Evolutionary conservation across 2,797 vertebrate genomes (phyloP), one percentile per base, ranked within the genome.

Genomic region (Hipposideros larvatus): DNA sequence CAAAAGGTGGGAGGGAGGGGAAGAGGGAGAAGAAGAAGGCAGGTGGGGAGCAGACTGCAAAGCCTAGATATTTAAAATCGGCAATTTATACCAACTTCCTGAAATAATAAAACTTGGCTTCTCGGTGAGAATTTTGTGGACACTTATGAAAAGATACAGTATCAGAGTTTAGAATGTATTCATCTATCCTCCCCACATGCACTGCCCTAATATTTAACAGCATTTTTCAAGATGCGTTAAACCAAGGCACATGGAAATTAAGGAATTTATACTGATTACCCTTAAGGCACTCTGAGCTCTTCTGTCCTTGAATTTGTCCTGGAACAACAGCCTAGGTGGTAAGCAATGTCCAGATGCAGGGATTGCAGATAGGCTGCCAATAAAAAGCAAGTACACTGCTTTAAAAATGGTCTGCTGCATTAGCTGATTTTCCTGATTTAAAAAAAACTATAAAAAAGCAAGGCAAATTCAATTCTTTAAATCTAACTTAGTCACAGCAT

Each of bases 221-320:
- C 5, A 65, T 51, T 91, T 96, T 91, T 90, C 61, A 93, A 91
- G 79, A 94, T 28, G 55, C 86, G 11, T 71, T 75, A 88, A 95
- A 91, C 46, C 15, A 74, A 57, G 66, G 61, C 71, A 77, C 15
- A 73, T 13, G 24, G 43, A 82, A 63, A 94, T n/a, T 53, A 73
- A 96, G 37, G 43, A 37, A 59, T 48, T 46, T 73, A 57, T 48
- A 57, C n/a, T 59, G 57, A 65, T 71, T 48, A 68, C 41, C 24
- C 97, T 96, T 94, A 97, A 90, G 87, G 91, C 91, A 98, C 53
- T 55, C 98, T 94, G 97, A 96, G 84, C 94, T 98, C 97, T 98
- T 98, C 97, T 97, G 97, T 97, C 97, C 98, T 99, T 98, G 97
- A 97, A 92, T 98, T 57, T 98, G 98, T 97, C 96, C 97, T 98